Conservation (phyloP, 2,113 vertebrate genomes). For the Grantiella picta region DNA sequence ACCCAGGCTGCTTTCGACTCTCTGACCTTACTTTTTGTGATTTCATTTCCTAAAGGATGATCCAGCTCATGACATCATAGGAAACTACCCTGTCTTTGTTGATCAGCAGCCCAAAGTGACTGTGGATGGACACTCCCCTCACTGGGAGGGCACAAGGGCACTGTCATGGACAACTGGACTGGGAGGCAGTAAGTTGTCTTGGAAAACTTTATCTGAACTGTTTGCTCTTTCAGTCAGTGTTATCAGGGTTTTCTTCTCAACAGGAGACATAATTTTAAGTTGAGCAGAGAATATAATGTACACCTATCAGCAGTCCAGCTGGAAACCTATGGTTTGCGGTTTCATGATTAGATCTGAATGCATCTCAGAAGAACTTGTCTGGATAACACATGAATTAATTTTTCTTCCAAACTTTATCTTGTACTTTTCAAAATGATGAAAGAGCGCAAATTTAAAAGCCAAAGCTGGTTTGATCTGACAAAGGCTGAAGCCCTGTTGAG, state of each 20-base stretch:
- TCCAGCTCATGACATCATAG: neutral
- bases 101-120: neutral
- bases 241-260: neutral
- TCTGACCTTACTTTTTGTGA: neutral
- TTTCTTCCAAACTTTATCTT: neutral
- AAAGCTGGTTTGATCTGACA: neutral
- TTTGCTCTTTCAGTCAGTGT: neutral
- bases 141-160: neutral
- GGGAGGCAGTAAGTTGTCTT: neutral
- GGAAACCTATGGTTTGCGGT: neutral
- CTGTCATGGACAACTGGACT: neutral
- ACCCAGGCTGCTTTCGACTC: neutral
- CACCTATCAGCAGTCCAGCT: neutral
- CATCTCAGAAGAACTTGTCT: neutral
- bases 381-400: neutral
- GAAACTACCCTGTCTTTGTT: rapidly evolving
- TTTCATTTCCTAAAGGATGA: neutral
- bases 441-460: neutral
- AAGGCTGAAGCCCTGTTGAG: neutral
- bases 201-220: neutral
- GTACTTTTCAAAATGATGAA: neutral
- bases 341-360: neutral
- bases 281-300: neutral
- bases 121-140: neutral
- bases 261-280: neutral